These are phyloP conservation scores for Setipinna tenuifilis DNA, from an alignment of 2,797 vertebrate genomes.

Conservation along the genomic window DNA sequence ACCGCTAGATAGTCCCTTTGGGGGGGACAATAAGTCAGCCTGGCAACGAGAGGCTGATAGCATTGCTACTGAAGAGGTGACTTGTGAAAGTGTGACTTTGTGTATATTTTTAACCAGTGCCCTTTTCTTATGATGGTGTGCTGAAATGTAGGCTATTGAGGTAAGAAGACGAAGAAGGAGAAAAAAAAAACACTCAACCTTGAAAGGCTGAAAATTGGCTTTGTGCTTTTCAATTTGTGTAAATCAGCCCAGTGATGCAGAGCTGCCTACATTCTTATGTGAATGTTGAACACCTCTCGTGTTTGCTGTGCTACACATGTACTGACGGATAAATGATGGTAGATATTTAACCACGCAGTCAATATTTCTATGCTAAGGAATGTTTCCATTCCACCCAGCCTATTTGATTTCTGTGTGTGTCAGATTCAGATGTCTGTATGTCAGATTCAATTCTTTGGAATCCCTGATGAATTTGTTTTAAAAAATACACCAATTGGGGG, in stretches of 20 bases:
- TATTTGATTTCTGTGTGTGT: neutral
- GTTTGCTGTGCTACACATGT: neutral
- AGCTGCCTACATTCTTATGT: neutral
- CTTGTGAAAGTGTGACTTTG: conserved; percentile 21
- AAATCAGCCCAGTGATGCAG: neutral
- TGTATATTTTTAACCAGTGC: neutral
- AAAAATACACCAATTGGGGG: neutral
- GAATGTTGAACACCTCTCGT: conserved; percentile 5
- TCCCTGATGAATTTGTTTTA: neutral
- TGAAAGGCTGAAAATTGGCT: neutral
- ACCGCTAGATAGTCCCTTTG: conserved; percentile 65
- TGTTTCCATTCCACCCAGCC: neutral
- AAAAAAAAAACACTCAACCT: neutral
- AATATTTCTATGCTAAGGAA: neutral
- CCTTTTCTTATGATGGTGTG: neutral
- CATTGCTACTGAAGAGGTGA: conserved; percentile 59
- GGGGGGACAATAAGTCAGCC: conserved; percentile 66
- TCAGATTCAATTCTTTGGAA: neutral
- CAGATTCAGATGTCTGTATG: neutral
- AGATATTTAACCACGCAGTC: neutral
- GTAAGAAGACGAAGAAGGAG: neutral
- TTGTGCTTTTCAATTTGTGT: neutral
- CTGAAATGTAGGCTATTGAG: neutral
- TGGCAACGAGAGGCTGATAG: conserved; percentile 62
- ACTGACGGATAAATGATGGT: neutral